Percentiles rank a stretch among this genome's conserved stretches.
These are phyloP conservation scores for Brachyalestes nurse DNA, from an alignment of 2,797 vertebrate species.

Conservation along the genomic window DNA sequence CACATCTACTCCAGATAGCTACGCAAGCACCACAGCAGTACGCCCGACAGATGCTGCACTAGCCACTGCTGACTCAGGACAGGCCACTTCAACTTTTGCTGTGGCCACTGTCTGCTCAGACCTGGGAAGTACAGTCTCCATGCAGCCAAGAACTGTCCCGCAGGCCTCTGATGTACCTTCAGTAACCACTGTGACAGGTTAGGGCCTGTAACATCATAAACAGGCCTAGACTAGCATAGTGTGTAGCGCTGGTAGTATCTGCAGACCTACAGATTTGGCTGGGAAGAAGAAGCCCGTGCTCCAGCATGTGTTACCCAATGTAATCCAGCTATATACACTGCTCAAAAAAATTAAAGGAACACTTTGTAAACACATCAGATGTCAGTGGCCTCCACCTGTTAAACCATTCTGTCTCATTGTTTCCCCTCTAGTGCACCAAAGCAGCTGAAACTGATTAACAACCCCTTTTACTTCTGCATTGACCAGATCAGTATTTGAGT, in stretches of 20 bases:
- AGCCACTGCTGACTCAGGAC: conserved; percentile 1
- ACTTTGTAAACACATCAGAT: no score
- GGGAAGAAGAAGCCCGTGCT: not conserved
- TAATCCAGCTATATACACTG: no score
- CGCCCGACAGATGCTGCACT: conserved; percentile 23
- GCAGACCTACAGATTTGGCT: not conserved
- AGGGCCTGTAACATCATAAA: not conserved
- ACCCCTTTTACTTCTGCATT: no score
- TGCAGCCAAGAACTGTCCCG: conserved; percentile 11
- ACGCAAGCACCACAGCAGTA: conserved; percentile 14
- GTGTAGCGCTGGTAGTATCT: not conserved
- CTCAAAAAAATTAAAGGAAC: no score
- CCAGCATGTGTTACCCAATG: no score
- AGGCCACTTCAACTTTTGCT: not conserved
- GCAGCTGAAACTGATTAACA: no score
- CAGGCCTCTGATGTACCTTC: conserved; percentile 23
- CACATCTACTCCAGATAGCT: conserved; percentile 15
- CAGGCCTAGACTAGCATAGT: not conserved
- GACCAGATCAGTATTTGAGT: no score
- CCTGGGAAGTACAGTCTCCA: not conserved
- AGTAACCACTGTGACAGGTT: conserved; percentile 43
- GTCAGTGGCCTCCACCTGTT: no score
- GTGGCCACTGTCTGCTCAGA: not conserved
- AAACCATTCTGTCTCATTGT: no score
- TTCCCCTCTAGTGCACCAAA: no score